A percentile compares a stretch with the other conserved stretches of the same genome.
phyloP scores from a whole-genome alignment of 2,113 vertebrate species.

The Notothenia rossii region DNA sequence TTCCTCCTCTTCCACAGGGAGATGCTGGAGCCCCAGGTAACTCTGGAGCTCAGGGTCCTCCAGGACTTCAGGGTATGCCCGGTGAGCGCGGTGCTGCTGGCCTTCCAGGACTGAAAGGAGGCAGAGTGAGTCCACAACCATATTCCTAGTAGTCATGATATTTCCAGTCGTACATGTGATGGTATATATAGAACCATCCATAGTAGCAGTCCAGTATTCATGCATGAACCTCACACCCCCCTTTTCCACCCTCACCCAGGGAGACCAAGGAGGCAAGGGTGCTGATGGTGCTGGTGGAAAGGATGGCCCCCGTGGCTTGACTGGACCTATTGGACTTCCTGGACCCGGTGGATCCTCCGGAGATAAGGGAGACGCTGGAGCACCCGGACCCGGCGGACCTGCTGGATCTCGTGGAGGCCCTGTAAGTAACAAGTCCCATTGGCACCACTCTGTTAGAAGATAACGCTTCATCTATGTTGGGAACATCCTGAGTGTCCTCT shows the following conservation, averaged over 20 bases:
- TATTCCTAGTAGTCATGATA: not conserved
- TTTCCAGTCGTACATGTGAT: not conserved
- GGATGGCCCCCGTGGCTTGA: slow-evolving; percentile 93
- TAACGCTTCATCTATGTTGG: too few species aligned
- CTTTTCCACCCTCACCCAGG: slow-evolving; percentile 78
- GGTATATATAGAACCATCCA: not conserved
- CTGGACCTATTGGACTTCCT: slow-evolving; percentile 95
- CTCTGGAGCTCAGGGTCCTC: slow-evolving; percentile 91
- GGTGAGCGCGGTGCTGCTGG: slow-evolving; percentile 95
- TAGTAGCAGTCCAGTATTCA: not conserved
- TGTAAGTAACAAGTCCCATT: slow-evolving; percentile 81
- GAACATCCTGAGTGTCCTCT: too few species aligned
- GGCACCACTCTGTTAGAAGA: too few species aligned
- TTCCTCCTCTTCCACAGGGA: slow-evolving; percentile 83
- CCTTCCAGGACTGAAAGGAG: slow-evolving; percentile 95
- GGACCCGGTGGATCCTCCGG: slow-evolving; percentile 92
- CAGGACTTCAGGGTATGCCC: slow-evolving; percentile 99
- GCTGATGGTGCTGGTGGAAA: slow-evolving; percentile 93
- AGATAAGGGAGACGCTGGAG: slow-evolving; percentile 97
- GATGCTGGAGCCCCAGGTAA: slow-evolving; percentile 91
- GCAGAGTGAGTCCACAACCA: slow-evolving; percentile 89
- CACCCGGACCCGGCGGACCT: slow-evolving; percentile 89
- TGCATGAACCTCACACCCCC: not conserved
- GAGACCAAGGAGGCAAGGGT: slow-evolving; percentile 95
- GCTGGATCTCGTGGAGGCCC: slow-evolving; percentile 92